Percentiles rank a stretch among this genome's conserved stretches.
These are phyloP conservation scores for Creontiades dilutus DNA, from an alignment of 2,888 invertebrate genomes.

Conservation along the genomic window DNA sequence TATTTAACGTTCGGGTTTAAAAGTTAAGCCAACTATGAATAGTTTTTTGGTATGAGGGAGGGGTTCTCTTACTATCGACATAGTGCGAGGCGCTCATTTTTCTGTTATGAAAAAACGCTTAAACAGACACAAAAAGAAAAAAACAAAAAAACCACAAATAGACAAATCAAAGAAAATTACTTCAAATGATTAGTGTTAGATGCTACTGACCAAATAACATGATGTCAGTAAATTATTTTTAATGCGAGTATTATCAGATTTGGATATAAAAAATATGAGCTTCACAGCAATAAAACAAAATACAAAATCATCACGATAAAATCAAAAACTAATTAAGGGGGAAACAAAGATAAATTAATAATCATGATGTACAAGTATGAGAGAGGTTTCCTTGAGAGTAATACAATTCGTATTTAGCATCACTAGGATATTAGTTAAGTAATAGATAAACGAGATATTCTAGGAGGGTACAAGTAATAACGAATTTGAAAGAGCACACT, in stretches of 20 bases:
- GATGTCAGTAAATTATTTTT: not conserved
- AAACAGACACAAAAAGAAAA: constrained; percentile 51
- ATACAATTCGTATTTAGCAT: not conserved
- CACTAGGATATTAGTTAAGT: no score
- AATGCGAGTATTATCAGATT: not conserved
- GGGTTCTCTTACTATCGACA: constrained; percentile 69
- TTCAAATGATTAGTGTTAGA: not conserved
- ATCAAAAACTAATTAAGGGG: no score
- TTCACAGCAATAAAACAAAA: no score
- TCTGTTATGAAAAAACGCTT: constrained; percentile 51
- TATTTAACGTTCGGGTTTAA: not conserved
- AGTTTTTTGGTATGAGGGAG: constrained; percentile 51
- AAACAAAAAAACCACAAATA: constrained; percentile 33
- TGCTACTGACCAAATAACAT: not conserved
- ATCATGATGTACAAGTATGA: no score
- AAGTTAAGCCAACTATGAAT: constrained; percentile 51
- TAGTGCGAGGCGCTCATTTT: constrained; percentile 70
- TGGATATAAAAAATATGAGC: no score
- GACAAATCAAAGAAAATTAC: constrained; percentile 44
- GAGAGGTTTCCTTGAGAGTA: constrained; percentile 30
- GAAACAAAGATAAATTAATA: no score
- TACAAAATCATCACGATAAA: no score
- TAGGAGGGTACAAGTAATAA: no score
- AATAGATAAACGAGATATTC: no score
- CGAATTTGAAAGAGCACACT: no score